These are phyloP conservation scores for Limnothrissa miodon DNA, from an alignment of 2,113 vertebrate species.

Conservation along the genomic window DNA sequence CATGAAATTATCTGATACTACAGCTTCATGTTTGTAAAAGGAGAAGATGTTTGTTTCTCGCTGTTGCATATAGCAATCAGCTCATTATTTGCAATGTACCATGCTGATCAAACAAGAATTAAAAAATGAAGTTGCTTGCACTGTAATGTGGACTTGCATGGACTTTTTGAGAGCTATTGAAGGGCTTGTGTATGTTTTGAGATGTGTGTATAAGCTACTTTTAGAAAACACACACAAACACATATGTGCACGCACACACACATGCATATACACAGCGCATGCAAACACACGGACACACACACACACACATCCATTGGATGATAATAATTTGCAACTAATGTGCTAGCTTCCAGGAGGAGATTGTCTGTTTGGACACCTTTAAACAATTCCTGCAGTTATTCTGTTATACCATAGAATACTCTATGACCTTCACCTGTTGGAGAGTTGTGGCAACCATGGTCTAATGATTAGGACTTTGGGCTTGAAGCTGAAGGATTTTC, in stretches of 20 bases:
- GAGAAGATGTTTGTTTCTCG: background rate
- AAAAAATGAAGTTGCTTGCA: background rate
- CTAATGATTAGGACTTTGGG: no score
- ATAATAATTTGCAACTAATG: background rate
- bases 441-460: no score
- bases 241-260: no score
- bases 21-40: background rate
- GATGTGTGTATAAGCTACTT: no score
- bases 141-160: background rate
- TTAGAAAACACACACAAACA: no score
- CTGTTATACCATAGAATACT: background rate
- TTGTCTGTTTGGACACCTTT: background rate
- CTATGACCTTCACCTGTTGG: background rate
- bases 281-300: no score
- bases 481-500: no score
- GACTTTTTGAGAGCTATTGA: background rate
- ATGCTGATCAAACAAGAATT: background rate
- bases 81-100: background rate
- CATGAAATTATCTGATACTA: background rate
- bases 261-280: no score
- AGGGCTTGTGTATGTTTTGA: background rate
- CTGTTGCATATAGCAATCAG: background rate
- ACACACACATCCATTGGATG: no score
- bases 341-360: background rate
- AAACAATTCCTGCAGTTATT: background rate